These are phyloP conservation scores for Scaptomyza reducta DNA, from an alignment of 2,888 invertebrate genomes.

Conservation along the genomic window DNA sequence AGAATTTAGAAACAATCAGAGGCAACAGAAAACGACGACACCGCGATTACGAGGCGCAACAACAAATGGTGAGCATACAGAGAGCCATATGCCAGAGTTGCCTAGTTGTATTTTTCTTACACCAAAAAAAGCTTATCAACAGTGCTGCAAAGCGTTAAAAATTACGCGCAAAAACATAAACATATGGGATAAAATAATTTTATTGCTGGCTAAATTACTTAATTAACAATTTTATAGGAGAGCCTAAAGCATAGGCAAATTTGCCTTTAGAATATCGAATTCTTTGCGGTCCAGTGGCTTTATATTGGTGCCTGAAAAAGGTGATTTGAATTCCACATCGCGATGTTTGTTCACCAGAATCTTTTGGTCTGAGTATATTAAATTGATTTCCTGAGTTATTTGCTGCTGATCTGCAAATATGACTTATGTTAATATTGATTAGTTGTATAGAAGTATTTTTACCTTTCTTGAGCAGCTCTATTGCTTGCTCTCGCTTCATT, in stretches of 20 bases:
- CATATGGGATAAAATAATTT: constrained; percentile 14
- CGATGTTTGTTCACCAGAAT: constrained; percentile 82
- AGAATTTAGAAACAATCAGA: constrained; percentile 54
- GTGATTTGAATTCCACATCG: constrained; percentile 81
- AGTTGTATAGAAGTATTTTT: neutral
- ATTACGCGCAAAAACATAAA: neutral
- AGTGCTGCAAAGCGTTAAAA: constrained; percentile 32
- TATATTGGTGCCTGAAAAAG: constrained; percentile 81
- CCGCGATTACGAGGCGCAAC: constrained; percentile 69
- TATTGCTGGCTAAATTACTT: constrained; percentile 6
- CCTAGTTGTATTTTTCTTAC: constrained; percentile 20
- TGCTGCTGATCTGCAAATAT: constrained; percentile 78
- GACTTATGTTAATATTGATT: neutral
- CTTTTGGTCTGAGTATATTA: constrained; percentile 83
- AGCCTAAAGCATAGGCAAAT: constrained; percentile 76
- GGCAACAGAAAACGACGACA: constrained; percentile 68
- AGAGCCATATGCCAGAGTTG: constrained; percentile 52
- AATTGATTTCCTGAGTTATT: constrained; percentile 82
- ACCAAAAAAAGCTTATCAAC: constrained; percentile 49
- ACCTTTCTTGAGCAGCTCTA: constrained; percentile 82
- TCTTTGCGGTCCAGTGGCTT: constrained; percentile 82
- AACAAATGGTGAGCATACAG: constrained; percentile 60
- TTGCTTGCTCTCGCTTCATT: constrained; percentile 73
- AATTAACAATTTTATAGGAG: neutral
- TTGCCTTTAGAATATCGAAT: constrained; percentile 77